Percentiles rank a stretch among this genome's conserved stretches.
phyloP scores from a whole-genome alignment of 2,888 invertebrate genomes.

The Drosophila prostipennis region DNA sequence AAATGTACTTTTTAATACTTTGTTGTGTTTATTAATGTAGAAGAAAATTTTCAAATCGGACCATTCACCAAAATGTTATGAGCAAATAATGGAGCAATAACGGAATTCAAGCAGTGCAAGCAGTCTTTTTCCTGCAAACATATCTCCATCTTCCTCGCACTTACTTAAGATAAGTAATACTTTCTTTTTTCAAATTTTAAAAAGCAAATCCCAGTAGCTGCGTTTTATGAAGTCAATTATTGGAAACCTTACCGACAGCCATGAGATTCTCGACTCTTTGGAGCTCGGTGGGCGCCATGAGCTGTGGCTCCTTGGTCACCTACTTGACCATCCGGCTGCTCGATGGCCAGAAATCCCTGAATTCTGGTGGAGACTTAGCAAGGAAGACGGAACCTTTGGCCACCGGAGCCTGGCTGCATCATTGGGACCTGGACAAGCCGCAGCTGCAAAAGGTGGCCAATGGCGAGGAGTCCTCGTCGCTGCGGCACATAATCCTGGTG shows the following conservation, averaged over 20 bases:
- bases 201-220: neutral
- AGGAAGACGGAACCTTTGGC: neutral
- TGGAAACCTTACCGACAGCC: neutral
- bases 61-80: no score
- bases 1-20: no score
- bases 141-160: no score
- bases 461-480: slow-evolving; percentile 85
- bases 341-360: slow-evolving; percentile 17
- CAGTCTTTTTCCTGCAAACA: no score
- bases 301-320: slow-evolving; percentile 57
- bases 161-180: no score
- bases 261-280: slow-evolving; percentile 45
- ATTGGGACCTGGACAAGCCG: slow-evolving; percentile 94
- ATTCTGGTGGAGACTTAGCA: neutral
- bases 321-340: slow-evolving; percentile 50
- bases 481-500: slow-evolving; percentile 93
- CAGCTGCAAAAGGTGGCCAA: slow-evolving; percentile 85
- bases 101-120: no score
- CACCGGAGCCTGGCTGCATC: slow-evolving; percentile 90
- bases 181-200: neutral
- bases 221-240: no score
- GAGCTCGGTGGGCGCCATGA: slow-evolving; percentile 44
- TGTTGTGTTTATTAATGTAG: no score
- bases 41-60: no score
- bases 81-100: no score